phyloP scores from a whole-genome alignment of 2,113 vertebrate species.

The Xiphias gladius region DNA sequence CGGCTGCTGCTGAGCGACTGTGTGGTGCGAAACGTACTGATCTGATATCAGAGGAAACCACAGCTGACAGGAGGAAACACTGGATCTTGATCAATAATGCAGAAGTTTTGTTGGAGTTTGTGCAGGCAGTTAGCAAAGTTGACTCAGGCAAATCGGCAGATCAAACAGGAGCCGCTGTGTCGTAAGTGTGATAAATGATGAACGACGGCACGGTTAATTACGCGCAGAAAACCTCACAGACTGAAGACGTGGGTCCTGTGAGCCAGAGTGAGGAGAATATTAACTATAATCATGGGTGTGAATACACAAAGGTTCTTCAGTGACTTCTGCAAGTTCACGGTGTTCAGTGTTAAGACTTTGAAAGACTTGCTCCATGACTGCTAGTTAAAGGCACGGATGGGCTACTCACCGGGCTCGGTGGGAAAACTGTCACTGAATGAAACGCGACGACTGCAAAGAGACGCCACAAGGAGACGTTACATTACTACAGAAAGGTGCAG shows the following conservation, averaged over 20 bases:
- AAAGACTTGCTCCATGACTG: no score
- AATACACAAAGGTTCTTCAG: neutral
- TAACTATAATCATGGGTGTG: constrained; percentile 10
- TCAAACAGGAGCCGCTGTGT: constrained; percentile 15
- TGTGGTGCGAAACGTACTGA: constrained; percentile 31
- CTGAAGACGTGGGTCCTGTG: neutral
- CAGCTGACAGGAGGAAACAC: constrained; percentile 36
- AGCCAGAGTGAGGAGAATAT: constrained; percentile 25
- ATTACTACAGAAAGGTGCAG: no score
- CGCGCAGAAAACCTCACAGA: constrained; percentile 16
- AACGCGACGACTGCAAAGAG: no score
- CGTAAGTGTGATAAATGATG: constrained; percentile 47
- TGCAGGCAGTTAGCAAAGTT: constrained; percentile 18
- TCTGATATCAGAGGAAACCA: constrained; percentile 34
- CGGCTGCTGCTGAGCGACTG: neutral
- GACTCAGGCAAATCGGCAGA: constrained; percentile 41
- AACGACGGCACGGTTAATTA: constrained; percentile 38
- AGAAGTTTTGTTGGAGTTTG: constrained; percentile 32
- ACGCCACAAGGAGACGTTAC: no score
- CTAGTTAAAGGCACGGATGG: no score
- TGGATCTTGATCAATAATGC: constrained; percentile 43
- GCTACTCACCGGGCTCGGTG: no score
- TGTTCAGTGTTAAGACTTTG: neutral
- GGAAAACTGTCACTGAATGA: no score
- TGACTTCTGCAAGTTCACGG: neutral